These are phyloP conservation scores for Nomada goodeniana DNA, from an alignment of 2,888 invertebrate genomes.

Conservation along the genomic window DNA sequence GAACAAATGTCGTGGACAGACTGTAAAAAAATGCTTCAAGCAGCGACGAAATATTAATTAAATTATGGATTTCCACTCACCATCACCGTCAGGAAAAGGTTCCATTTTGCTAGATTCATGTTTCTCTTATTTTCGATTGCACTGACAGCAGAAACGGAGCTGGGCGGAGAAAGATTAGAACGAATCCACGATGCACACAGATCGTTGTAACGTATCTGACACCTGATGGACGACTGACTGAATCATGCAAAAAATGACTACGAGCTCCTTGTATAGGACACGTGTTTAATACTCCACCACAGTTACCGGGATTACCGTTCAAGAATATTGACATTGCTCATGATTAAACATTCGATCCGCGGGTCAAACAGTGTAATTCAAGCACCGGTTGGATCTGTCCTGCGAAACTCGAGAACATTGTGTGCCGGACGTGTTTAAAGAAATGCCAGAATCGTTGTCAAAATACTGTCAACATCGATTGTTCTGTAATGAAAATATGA, in stretches of 20 bases:
- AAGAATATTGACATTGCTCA: conserved; percentile 76
- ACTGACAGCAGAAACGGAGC: conserved; percentile 12
- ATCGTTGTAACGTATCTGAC: conserved; percentile 35
- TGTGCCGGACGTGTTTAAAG: not conserved
- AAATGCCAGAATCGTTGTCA: not conserved
- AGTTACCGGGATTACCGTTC: conserved; percentile 53
- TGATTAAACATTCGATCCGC: conserved; percentile 67
- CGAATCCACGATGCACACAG: conserved; percentile 14
- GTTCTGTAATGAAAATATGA: not conserved
- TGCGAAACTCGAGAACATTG: conserved; percentile 61
- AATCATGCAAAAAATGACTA: conserved; percentile 63
- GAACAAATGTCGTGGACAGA: too few relatives aligned
- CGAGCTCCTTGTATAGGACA: conserved; percentile 48
- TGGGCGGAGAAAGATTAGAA: conserved; percentile 26
- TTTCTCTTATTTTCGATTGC: conserved; percentile 18
- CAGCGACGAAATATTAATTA: not conserved
- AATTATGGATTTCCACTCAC: conserved; percentile 50
- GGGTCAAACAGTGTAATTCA: conserved; percentile 68
- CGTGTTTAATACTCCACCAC: conserved; percentile 55
- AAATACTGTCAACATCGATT: not conserved
- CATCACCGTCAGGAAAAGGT: conserved; percentile 32
- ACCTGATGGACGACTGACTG: conserved; percentile 72
- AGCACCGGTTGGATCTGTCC: conserved; percentile 50
- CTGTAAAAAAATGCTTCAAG: too few relatives aligned
- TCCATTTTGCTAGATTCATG: conserved; percentile 51